Evolutionary conservation across 2,888 invertebrate species (phyloP).

Genomic region (Troglohyphantes excavatus): DNA sequence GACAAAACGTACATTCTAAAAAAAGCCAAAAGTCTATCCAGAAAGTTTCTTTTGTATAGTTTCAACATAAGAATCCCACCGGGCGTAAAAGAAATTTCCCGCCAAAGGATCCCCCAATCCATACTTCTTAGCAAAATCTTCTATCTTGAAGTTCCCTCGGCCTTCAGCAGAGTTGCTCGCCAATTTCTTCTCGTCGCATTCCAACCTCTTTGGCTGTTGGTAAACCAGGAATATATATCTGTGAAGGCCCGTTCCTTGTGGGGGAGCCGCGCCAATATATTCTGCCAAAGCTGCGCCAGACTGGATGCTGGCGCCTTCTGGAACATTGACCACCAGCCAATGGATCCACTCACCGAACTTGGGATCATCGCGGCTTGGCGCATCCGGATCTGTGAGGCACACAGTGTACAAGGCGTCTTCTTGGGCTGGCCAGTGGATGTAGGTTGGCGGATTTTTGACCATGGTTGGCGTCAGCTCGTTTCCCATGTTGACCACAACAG

Average conservation of each 20-base stretch:
- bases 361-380: conserved; percentile 91
- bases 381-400: conserved; percentile 95
- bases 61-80: conserved; percentile 94
- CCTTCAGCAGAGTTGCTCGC: conserved; percentile 83
- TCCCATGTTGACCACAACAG: conserved; percentile 84
- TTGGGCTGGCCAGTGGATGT: conserved; percentile 86
- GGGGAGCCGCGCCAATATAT: conserved; percentile 92
- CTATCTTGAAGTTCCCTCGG: conserved; percentile 87
- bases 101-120: conserved; percentile 90
- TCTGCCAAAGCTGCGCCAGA: conserved; percentile 89
- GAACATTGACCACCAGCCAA: conserved; percentile 94
- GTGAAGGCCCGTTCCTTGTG: conserved; percentile 88
- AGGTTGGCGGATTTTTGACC: conserved; percentile 88
- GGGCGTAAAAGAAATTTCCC: conserved; percentile 93
- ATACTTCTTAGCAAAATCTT: conserved; percentile 90
- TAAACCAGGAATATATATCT: conserved; percentile 91
- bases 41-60: conserved; percentile 90
- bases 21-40: conserved; percentile 57
- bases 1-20: too few species aligned
- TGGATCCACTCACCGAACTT: conserved; percentile 94
- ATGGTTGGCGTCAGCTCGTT: conserved; percentile 89
- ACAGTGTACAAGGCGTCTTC: conserved; percentile 87
- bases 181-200: conserved; percentile 82
- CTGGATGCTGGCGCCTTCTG: conserved; percentile 86
- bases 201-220: conserved; percentile 86